Evolutionary conservation across 2,888 invertebrate genomes (phyloP).

Genomic region (Protonemura montana): DNA sequence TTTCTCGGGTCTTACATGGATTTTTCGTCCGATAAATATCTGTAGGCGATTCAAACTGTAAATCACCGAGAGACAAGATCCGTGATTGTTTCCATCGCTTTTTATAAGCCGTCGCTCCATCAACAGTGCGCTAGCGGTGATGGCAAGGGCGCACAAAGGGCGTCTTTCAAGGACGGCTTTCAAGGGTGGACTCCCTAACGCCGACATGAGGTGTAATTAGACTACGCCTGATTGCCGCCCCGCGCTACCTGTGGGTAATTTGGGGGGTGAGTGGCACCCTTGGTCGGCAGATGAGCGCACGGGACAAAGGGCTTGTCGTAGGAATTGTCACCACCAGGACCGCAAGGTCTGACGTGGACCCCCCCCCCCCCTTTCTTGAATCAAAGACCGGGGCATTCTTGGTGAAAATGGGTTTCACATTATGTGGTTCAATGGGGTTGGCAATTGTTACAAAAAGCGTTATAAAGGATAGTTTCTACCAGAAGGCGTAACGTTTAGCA

Average conservation of each 20-base stretch:
- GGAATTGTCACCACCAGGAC: not conserved
- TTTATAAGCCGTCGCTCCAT: not conserved
- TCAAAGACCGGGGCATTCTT: not conserved
- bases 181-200: slow-evolving; percentile 9
- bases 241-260: slow-evolving; percentile 19
- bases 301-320: not conserved
- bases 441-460: too few species aligned
- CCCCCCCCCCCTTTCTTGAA: not conserved
- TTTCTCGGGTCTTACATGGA: too few species aligned
- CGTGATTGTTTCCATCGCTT: too few species aligned
- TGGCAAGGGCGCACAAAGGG: not conserved
- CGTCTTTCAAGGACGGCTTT: slow-evolving; percentile 34
- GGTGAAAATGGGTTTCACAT: not conserved
- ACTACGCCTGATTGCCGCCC: slow-evolving; percentile 26
- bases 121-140: not conserved
- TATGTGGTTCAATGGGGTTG: too few species aligned
- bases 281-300: not conserved
- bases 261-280: not conserved
- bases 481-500: too few species aligned
- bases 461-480: too few species aligned
- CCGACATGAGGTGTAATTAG: slow-evolving; percentile 26
- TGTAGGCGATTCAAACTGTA: too few species aligned
- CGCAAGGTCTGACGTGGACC: not conserved
- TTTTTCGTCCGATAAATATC: too few species aligned
- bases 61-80: too few species aligned